Evolutionary conservation across 2,797 vertebrate genomes (phyloP).

Genomic region (Spondyliosoma cantharus): DNA sequence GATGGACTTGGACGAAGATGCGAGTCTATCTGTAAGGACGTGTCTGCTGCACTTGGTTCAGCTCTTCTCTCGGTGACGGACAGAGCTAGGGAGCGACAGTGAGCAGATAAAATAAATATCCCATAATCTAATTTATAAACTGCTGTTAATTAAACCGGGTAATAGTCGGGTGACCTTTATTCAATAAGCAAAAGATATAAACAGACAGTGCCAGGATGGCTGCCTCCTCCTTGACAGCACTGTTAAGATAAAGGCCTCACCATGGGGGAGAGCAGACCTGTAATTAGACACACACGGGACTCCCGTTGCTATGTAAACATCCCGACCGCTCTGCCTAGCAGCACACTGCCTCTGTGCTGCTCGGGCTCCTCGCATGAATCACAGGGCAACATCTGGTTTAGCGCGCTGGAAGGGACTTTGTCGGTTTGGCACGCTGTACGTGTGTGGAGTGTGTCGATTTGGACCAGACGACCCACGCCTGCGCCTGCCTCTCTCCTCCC

Average conservation of each 20-base stretch:
- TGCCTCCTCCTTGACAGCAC: conserved; percentile 53
- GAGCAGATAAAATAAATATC: conserved; percentile 20
- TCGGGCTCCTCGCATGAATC: conserved; percentile 71
- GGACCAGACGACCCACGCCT: conserved; percentile 69
- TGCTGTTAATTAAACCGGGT: conserved; percentile 51
- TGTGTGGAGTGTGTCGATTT: conserved; percentile 81
- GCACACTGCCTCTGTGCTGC: conserved; percentile 56
- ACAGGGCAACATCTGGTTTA: conserved; percentile 83
- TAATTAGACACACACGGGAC: conserved; percentile 79
- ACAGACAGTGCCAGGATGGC: conserved; percentile 25
- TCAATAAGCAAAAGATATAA: conserved; percentile 40
- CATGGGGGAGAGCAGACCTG: conserved; percentile 68
- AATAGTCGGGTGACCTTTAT: conserved; percentile 31
- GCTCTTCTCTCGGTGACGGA: not conserved
- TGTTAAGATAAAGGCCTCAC: conserved; percentile 72
- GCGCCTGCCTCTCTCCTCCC: conserved; percentile 63
- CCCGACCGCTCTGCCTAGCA: conserved; percentile 67
- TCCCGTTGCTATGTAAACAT: conserved; percentile 86
- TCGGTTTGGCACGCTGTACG: conserved; percentile 73
- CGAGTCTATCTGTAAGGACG: conserved; percentile 27
- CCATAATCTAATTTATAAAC: conserved; percentile 14
- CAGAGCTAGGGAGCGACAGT: not conserved
- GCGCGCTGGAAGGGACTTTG: conserved; percentile 73
- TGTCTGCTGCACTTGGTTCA: conserved; percentile 7
- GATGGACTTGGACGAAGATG: conserved; percentile 35